Evolutionary conservation across 2,113 vertebrate genomes (phyloP).

Genomic region (Dipodomys merriami): DNA sequence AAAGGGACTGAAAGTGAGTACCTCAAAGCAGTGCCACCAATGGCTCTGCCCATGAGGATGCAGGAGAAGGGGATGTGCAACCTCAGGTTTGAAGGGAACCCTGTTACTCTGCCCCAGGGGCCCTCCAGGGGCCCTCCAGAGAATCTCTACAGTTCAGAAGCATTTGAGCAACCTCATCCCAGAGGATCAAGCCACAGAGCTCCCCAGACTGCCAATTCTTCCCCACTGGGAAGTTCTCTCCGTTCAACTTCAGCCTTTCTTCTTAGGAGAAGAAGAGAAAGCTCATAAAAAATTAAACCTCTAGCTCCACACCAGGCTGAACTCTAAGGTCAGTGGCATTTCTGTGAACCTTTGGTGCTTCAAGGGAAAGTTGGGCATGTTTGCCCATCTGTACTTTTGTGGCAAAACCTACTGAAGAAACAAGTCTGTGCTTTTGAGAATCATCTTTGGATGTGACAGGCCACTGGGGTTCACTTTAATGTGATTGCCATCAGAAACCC

Average conservation of each 20-base stretch:
- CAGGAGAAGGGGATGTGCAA: too few species aligned
- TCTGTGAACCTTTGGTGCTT: constrained; percentile 72
- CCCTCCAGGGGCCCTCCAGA: background rate
- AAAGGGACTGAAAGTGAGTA: too few species aligned
- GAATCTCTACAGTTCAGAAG: background rate
- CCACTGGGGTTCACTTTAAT: constrained; percentile 66
- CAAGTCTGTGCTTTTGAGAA: constrained; percentile 58
- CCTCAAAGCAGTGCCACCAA: background rate
- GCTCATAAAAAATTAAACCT: constrained; percentile 78
- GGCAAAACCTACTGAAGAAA: constrained; percentile 53
- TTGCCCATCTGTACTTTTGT: constrained; percentile 68
- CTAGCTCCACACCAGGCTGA: constrained; percentile 9
- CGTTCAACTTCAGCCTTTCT: constrained; percentile 1
- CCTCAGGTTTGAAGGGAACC: background rate
- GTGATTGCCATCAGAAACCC: constrained; percentile 77
- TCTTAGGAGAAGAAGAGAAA: constrained; percentile 29
- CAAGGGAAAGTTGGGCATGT: constrained; percentile 74
- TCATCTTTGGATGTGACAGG: constrained; percentile 58
- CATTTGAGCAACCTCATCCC: background rate
- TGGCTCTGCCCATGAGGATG: background rate
- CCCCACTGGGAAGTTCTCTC: background rate
- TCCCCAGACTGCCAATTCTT: background rate
- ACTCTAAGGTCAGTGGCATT: constrained; percentile 77
- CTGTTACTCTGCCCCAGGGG: too few species aligned
- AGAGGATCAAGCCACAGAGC: background rate